Evolutionary conservation across 35 echinoderm and acorn worm genomes (phyloP).

Genomic region (Lytechinus variegatus): DNA sequence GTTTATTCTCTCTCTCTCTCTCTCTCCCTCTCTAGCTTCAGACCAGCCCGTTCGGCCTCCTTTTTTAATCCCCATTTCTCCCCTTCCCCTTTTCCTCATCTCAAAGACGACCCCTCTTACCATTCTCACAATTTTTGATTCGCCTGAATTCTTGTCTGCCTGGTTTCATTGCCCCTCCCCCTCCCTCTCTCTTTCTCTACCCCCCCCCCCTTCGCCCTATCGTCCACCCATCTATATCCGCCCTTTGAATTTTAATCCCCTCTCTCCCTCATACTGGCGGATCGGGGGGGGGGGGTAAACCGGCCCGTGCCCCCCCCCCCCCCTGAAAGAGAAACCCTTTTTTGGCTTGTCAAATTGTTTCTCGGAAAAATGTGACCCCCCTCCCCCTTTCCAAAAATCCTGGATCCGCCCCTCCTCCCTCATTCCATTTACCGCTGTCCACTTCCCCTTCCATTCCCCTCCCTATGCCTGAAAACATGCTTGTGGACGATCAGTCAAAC

Average conservation of each 20-base stretch:
- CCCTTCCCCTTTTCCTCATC: too few species aligned
- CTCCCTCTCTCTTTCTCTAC: not conserved
- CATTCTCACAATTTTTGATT: too few species aligned
- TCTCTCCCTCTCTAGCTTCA: not conserved
- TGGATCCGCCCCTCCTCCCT: not conserved
- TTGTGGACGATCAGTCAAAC: not conserved
- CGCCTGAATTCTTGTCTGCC: too few species aligned
- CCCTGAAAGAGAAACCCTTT: not conserved
- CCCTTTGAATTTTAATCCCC: not conserved
- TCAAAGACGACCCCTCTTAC: too few species aligned
- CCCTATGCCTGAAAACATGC: not conserved
- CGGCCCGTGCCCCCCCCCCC: too few species aligned
- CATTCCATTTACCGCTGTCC: not conserved
- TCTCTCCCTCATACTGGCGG: not conserved
- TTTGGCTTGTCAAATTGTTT: not conserved
- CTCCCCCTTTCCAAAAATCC: not conserved
- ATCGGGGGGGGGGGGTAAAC: too few species aligned
- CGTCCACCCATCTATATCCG: too few species aligned
- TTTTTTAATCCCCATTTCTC: too few species aligned
- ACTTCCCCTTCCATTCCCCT: not conserved
- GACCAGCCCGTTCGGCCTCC: too few species aligned
- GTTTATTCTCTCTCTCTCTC: not conserved
- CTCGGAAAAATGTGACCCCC: too few species aligned
- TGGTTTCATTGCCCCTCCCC: too few species aligned
- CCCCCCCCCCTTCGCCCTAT: not conserved